A percentile compares a stretch with the other conserved stretches of the same genome.
Conservation (phyloP, 1,140 invertebrate genomes). For the Heterodera schachtii region DNA sequence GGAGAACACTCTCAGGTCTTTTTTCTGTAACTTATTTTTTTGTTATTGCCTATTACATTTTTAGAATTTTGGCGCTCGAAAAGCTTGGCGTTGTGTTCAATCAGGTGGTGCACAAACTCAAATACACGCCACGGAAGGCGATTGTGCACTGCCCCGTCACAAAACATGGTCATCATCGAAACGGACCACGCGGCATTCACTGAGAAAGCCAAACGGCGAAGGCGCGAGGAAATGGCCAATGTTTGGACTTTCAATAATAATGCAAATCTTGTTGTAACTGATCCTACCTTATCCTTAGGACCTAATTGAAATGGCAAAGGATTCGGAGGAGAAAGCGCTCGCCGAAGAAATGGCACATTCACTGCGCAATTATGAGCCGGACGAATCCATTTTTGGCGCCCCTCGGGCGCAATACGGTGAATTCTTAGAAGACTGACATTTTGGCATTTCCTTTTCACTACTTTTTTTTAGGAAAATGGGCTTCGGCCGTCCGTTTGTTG, state of each 20-base stretch:
- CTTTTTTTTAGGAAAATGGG: slow-evolving; percentile 91
- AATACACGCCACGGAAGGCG: slow-evolving; percentile 94
- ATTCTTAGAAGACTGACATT: slow-evolving; percentile 70
- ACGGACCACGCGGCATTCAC: slow-evolving; percentile 99
- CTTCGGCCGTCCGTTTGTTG: slow-evolving; percentile 86
- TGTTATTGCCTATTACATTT: slow-evolving; percentile 58
- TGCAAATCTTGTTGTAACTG: background rate
- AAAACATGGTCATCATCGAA: slow-evolving; percentile 84
- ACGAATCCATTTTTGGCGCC: slow-evolving; percentile 88
- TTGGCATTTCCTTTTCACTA: slow-evolving; percentile 79
- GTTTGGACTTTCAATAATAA: slow-evolving; percentile 63
- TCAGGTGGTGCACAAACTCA: slow-evolving; percentile 83
- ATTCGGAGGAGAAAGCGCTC: slow-evolving; percentile 85
- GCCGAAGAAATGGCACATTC: slow-evolving; percentile 95
- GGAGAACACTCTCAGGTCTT: slow-evolving; percentile 88
- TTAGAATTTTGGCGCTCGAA: slow-evolving; percentile 88
- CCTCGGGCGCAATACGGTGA: slow-evolving; percentile 92
- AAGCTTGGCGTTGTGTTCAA: slow-evolving; percentile 98
- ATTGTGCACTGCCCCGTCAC: slow-evolving; percentile 88
- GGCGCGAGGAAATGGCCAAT: slow-evolving; percentile 79
- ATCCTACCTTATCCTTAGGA: slow-evolving; percentile 69
- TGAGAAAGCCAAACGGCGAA: slow-evolving; percentile 88
- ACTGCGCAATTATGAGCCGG: slow-evolving; percentile 89
- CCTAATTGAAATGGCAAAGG: slow-evolving; percentile 92
- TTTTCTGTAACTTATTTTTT: slow-evolving; percentile 22